Conservation (phyloP, 2,113 vertebrate species). For the Prionailurus viverrinus region DNA sequence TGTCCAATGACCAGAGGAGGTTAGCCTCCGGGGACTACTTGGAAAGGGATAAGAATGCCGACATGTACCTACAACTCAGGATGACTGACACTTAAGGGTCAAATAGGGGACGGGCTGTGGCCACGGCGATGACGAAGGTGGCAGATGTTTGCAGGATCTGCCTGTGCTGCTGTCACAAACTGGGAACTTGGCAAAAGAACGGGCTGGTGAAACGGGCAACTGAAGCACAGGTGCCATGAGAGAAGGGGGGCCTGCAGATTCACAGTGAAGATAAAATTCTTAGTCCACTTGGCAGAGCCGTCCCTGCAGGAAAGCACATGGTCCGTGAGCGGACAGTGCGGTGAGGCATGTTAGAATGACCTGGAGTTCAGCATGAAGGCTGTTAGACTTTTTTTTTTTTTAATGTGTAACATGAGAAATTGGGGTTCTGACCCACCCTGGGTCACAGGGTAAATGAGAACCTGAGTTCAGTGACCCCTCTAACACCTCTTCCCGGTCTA, state of each 20-base stretch:
- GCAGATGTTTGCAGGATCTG: background rate
- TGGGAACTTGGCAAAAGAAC: background rate
- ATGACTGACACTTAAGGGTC: background rate
- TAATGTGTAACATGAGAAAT: background rate
- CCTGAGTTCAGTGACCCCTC: background rate
- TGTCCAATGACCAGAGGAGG: background rate
- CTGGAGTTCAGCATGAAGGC: background rate
- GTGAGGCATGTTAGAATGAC: background rate
- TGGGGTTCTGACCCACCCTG: background rate
- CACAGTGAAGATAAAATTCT: background rate
- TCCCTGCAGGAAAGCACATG: background rate
- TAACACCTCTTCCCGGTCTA: background rate
- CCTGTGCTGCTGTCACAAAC: background rate
- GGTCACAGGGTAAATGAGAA: background rate
- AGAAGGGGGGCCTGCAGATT: background rate
- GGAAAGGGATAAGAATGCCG: background rate
- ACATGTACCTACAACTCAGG: background rate
- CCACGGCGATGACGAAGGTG: accelerated
- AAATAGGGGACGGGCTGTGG: accelerated
- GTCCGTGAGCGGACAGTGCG: background rate
- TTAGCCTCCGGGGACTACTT: background rate
- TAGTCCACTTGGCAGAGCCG: background rate
- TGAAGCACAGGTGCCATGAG: background rate
- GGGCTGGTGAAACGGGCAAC: background rate
- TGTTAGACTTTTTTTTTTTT: background rate